A percentile compares a stretch with the other conserved stretches of the same genome.
Conservation (phyloP, 2,113 vertebrate genomes). For the Sapayoa aenigma region DNA sequence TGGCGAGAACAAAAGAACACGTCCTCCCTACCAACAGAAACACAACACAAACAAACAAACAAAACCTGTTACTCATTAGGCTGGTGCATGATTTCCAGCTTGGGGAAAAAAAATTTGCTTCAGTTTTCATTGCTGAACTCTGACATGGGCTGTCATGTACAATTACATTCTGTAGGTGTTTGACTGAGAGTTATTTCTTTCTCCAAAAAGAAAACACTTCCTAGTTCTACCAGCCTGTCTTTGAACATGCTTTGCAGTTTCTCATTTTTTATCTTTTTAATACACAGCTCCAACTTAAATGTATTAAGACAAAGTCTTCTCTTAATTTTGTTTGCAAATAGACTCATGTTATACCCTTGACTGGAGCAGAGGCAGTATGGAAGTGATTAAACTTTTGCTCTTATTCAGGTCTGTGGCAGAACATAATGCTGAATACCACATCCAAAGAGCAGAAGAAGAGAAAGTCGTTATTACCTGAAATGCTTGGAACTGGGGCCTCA, state of each 20-base stretch:
- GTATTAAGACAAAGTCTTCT: not conserved
- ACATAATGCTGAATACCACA: not conserved
- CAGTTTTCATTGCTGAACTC: slow-evolving; percentile 12
- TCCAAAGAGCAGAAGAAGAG: not conserved
- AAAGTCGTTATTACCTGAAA: not conserved
- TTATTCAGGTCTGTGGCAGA: not conserved
- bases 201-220: not conserved
- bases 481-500: not conserved
- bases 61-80: slow-evolving; percentile 41
- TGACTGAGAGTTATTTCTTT: not conserved
- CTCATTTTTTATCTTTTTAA: not conserved
- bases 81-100: not conserved
- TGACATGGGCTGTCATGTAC: slow-evolving; percentile 27
- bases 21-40: slow-evolving; percentile 51
- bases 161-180: slow-evolving; percentile 28
- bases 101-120: not conserved
- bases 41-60: slow-evolving; percentile 50
- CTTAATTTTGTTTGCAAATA: not conserved
- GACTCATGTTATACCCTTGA: not conserved
- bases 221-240: not conserved
- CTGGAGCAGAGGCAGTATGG: not conserved
- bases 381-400: slow-evolving; percentile 28
- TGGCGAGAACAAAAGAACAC: slow-evolving; percentile 36
- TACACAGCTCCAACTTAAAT: not conserved
- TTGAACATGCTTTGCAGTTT: not conserved